Conservation (phyloP, 1,140 invertebrate genomes). For the Colletes latitarsis region DNA sequence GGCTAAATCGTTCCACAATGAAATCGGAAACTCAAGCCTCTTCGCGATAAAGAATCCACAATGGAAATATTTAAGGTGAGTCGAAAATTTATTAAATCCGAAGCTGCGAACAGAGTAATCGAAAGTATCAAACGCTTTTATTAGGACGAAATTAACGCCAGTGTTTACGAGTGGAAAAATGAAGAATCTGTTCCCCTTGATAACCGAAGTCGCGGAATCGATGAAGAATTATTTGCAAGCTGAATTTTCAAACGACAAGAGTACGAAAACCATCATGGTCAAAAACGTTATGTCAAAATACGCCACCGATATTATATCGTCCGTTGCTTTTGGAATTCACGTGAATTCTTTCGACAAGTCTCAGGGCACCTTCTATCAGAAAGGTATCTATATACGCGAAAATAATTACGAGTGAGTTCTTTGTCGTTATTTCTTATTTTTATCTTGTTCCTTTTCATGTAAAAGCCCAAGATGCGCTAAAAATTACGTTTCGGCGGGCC, state of each 20-base stretch:
- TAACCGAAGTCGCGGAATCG: slow-evolving; percentile 69
- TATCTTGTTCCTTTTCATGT: slow-evolving; percentile 53
- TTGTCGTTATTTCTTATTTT: not conserved
- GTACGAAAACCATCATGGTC: slow-evolving; percentile 30
- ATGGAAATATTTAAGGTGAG: slow-evolving; percentile 74
- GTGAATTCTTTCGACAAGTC: slow-evolving; percentile 76
- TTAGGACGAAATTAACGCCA: slow-evolving; percentile 76
- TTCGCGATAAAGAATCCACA: slow-evolving; percentile 73
- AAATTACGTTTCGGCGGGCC: not conserved
- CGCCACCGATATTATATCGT: slow-evolving; percentile 81
- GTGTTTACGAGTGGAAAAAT: slow-evolving; percentile 80
- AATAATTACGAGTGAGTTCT: not conserved
- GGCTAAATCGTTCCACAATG: slow-evolving; percentile 66
- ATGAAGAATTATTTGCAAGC: slow-evolving; percentile 60
- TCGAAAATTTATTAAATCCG: not conserved
- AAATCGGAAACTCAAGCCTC: slow-evolving; percentile 70
- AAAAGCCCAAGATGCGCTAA: slow-evolving; percentile 13
- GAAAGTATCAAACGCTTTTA: not conserved
- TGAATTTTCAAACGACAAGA: slow-evolving; percentile 19
- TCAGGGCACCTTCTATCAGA: slow-evolving; percentile 70
- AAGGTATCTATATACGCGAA: slow-evolving; percentile 50
- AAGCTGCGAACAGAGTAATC: too few species aligned
- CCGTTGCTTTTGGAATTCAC: slow-evolving; percentile 80
- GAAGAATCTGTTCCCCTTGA: slow-evolving; percentile 78
- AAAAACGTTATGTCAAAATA: slow-evolving; percentile 76